Base-by-base conservation (phyloP, 2,888 invertebrate species). In the Cremastinae sp. region DNA sequence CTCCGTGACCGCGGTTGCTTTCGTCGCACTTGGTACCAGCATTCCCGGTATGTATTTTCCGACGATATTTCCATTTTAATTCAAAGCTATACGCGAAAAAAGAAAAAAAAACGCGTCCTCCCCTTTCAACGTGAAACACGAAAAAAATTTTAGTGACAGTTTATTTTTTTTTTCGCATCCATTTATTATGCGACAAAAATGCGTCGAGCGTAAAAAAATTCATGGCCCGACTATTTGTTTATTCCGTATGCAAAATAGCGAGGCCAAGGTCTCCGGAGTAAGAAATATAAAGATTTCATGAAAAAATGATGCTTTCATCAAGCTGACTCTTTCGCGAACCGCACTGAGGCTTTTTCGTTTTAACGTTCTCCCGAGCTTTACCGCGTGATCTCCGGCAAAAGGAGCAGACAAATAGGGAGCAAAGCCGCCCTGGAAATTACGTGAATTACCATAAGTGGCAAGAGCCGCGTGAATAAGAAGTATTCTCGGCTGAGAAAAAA, bases 1-100 rank as follows among this genome's bases (percentile, higher is more conserved):
- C 90, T 94, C 97, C 4, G 97, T 99, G 80, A 99, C 99, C 56
- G 99, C 99, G 83, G 97, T 99, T 85, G 95, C 97, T 47, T 97
- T 99, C 89, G 99, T 99, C 16, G 99, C 99, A 9, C 92, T 99
- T 79, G 99, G 99, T 82, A 99, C 99, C 78, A 98, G 98, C 91
- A 96, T 99, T 91, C 99, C 99, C 91, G 98, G 98, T 97, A 90
- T 91, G 89, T 83, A 72, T 8, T 61, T 45, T n/a, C 8, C 7
- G 10, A 5, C 41, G 10, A 7, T 1, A 41, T n/a, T 7, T 12
- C 1, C 5, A 5, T 28, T 28, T 5, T 5, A 28, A 3, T 28
- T 2, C 28, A 3, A 28, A 28, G 5, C 28, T 2, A 28, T 5
- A 3, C 28, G 2, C 28, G 28, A 28, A 28, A 28, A n/a, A n/a